Conservation (phyloP, 2,888 invertebrate genomes). For the Eurytoma adleriae region DNA sequence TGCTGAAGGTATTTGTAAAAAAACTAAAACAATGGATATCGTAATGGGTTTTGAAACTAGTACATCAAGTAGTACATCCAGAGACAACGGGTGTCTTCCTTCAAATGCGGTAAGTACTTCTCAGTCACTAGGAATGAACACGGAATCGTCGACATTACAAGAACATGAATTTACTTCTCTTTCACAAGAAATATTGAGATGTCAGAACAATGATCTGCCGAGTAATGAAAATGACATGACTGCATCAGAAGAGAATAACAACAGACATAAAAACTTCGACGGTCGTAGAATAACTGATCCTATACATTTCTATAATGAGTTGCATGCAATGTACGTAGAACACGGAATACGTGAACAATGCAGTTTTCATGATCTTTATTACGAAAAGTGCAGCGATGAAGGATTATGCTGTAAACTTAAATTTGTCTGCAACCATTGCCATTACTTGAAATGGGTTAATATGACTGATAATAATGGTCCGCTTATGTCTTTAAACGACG, state of each 20-base stretch:
- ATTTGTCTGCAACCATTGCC: slow-evolving; percentile 6
- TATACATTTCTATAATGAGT: background rate
- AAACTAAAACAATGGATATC: background rate
- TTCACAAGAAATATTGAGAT: background rate
- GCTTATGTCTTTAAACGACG: background rate
- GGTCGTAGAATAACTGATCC: background rate
- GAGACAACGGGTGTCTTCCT: background rate
- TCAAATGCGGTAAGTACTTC: background rate
- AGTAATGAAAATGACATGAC: background rate
- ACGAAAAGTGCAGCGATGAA: background rate
- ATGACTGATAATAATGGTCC: background rate
- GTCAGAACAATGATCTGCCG: background rate
- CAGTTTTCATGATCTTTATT: slow-evolving; percentile 4
- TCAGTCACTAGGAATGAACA: background rate
- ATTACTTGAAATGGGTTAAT: slow-evolving; percentile 8
- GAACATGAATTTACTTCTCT: background rate
- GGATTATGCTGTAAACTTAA: background rate
- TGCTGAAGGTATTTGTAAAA: background rate
- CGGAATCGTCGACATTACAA: background rate
- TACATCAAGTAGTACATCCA: background rate
- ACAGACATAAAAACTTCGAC: background rate
- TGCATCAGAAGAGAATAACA: background rate
- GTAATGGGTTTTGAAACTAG: background rate
- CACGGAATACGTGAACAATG: slow-evolving; percentile 1
- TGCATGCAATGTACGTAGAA: slow-evolving; percentile 4